Conservation (phyloP, 2,797 vertebrate genomes). For the Enteromius treurensis region DNA sequence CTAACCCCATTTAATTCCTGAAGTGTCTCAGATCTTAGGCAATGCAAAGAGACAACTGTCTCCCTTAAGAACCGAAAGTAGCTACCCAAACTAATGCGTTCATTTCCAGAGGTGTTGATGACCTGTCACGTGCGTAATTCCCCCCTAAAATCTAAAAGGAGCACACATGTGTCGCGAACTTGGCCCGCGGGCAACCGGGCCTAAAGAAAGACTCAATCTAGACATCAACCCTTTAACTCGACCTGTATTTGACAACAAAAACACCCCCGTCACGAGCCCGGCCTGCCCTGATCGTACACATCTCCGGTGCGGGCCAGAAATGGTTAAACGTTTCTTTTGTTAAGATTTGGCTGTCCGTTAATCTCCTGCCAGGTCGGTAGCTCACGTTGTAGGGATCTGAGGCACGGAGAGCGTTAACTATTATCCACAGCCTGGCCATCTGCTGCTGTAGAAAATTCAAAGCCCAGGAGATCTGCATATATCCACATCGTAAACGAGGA, state of each 20-base stretch:
- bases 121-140: background rate
- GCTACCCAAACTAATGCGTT: background rate
- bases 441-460: conserved; percentile 92
- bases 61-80: conserved; percentile 38
- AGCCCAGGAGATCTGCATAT: conserved; percentile 93
- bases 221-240: conserved; percentile 11
- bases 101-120: conserved; percentile 26
- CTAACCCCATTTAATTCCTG: conserved; percentile 89
- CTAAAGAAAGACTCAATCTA: conserved; percentile 16
- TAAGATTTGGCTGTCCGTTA: conserved; percentile 84
- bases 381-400: conserved; percentile 87
- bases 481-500: conserved; percentile 91
- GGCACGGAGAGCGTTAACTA: conserved; percentile 89
- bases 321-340: conserved; percentile 86
- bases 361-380: conserved; percentile 87
- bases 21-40: conserved; percentile 86
- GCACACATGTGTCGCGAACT: background rate
- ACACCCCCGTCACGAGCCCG: background rate
- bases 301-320: conserved; percentile 67
- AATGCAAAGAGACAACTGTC: conserved; percentile 89
- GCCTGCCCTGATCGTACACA: conserved; percentile 13
- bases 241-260: conserved; percentile 18
- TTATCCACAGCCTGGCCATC: conserved; percentile 94
- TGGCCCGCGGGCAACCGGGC: conserved; percentile 1
- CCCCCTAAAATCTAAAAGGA: background rate